Evolutionary conservation across 2,797 vertebrate genomes (phyloP).

Genomic region (Orestias chungarensis): DNA sequence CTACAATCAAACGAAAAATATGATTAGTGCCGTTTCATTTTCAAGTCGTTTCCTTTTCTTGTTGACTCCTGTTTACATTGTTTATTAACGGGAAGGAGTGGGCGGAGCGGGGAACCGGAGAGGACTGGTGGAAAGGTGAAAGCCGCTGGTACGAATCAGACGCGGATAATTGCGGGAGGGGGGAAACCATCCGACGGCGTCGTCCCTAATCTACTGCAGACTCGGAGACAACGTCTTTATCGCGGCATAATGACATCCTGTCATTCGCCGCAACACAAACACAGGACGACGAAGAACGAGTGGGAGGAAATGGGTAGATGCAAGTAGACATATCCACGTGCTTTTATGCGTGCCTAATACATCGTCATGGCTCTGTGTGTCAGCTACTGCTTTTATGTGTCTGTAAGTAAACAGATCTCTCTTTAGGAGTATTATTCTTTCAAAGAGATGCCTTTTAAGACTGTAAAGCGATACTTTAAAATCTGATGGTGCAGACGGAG

Average conservation of each 20-base stretch:
- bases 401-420: conserved; percentile 52
- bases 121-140: conserved; percentile 51
- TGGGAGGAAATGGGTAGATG: conserved; percentile 66
- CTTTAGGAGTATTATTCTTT: conserved; percentile 27
- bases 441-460: conserved; percentile 24
- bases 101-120: conserved; percentile 28
- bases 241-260: conserved; percentile 77
- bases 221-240: conserved; percentile 73
- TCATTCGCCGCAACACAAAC: conserved; percentile 72
- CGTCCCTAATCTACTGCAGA: conserved; percentile 61
- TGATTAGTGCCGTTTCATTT: conserved; percentile 39
- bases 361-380: conserved; percentile 31
- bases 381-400: conserved; percentile 26
- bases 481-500: conserved; percentile 34
- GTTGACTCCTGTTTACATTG: conserved; percentile 55
- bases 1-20: conserved; percentile 54
- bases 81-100: conserved; percentile 56
- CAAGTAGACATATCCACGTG: conserved; percentile 32
- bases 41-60: conserved; percentile 31
- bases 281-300: conserved; percentile 53
- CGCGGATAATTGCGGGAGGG: conserved; percentile 52
- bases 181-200: conserved; percentile 53
- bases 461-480: conserved; percentile 33
- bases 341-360: conserved; percentile 46
- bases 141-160: conserved; percentile 37